Conservation (phyloP, 2,113 vertebrate species). For the Phyllostomus hastatus region DNA sequence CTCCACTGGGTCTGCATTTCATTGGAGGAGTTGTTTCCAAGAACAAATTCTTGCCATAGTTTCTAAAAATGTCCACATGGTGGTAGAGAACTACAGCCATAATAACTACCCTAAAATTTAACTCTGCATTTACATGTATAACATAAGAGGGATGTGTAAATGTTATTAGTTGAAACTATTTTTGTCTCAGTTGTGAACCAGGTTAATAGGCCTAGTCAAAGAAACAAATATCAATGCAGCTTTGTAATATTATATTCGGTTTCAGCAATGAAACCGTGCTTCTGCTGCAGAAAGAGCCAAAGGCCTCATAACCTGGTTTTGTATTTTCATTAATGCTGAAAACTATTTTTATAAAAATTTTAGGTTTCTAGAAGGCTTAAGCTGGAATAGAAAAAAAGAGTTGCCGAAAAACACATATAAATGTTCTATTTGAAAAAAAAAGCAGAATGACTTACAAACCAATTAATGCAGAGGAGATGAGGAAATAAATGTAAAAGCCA, state of each 20-base stretch:
- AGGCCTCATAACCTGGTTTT: not conserved
- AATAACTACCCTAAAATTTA: not conserved
- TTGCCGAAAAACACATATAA: not conserved
- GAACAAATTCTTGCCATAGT: not conserved
- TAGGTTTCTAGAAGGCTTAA: not conserved
- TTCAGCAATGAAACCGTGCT: not conserved
- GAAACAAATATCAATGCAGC: not conserved
- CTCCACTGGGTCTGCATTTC: not conserved
- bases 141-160: not conserved
- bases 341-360: not conserved
- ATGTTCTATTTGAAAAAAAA: not conserved
- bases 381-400: not conserved
- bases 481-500: not conserved
- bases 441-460: not conserved
- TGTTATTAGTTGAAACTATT: not conserved
- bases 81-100: not conserved
- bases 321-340: conserved; percentile 9
- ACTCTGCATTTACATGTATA: not conserved
- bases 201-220: not conserved
- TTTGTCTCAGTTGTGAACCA: not conserved
- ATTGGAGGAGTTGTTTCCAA: not conserved
- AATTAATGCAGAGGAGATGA: not conserved
- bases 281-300: not conserved
- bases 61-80: not conserved
- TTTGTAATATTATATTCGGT: not conserved